A percentile compares a stretch with the other conserved stretches of the same genome.
Evolutionary conservation across 1,140 invertebrate species (phyloP).

Genomic region (Drosophila malerkotliana): DNA sequence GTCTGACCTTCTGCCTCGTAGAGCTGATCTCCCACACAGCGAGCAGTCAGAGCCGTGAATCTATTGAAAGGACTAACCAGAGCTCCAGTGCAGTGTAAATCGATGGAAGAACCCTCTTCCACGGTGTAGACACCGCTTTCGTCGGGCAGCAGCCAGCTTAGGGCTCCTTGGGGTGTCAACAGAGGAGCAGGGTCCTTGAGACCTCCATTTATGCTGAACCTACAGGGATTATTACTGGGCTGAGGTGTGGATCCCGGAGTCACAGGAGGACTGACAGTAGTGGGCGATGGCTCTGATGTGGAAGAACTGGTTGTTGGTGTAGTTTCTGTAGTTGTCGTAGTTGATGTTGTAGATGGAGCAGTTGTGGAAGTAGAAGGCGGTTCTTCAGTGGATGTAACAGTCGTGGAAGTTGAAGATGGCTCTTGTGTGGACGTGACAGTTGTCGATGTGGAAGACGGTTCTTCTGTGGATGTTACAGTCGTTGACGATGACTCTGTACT

Average conservation of each 20-base stretch:
- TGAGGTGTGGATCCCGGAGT: constrained; percentile 9
- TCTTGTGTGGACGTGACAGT: background rate
- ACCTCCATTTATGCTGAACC: constrained; percentile 61
- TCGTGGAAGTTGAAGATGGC: background rate
- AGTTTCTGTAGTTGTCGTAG: background rate
- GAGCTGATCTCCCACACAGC: constrained; percentile 47
- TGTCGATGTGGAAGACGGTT: constrained; percentile 9
- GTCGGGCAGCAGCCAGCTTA: constrained; percentile 60
- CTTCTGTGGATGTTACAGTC: constrained; percentile 8
- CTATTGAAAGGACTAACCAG: constrained; percentile 53
- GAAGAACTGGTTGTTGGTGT: constrained; percentile 8
- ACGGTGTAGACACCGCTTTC: constrained; percentile 46
- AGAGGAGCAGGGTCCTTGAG: constrained; percentile 69
- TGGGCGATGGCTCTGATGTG: background rate
- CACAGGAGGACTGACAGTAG: constrained; percentile 13
- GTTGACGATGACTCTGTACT: background rate
- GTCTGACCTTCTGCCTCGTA: constrained; percentile 44
- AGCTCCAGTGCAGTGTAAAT: constrained; percentile 65
- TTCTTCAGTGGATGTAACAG: background rate
- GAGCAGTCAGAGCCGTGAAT: constrained; percentile 55
- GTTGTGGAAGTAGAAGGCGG: constrained; percentile 6
- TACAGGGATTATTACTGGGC: constrained; percentile 46
- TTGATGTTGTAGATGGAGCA: background rate
- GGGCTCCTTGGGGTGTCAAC: constrained; percentile 49
- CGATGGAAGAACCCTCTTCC: constrained; percentile 48